Percentiles rank a stretch among this genome's conserved stretches.
Evolutionary conservation across 2,888 invertebrate species (phyloP).

Genomic region (Scaptomyza tumidula): DNA sequence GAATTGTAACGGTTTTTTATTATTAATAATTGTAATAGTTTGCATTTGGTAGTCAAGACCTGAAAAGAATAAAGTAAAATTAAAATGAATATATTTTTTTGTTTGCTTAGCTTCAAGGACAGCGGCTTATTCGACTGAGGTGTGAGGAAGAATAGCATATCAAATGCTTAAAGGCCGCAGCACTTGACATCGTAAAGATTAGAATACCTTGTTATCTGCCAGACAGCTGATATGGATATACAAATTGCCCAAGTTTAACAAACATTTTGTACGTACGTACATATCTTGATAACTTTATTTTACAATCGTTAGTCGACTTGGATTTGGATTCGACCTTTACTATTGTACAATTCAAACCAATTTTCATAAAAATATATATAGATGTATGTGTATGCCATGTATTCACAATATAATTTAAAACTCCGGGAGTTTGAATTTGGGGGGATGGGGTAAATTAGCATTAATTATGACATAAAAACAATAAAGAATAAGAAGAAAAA

Average conservation of each 20-base stretch:
- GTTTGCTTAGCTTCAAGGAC: constrained; percentile 52
- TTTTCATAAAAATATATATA: constrained; percentile 52
- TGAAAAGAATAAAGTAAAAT: constrained; percentile 56
- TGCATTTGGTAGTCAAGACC: constrained; percentile 57
- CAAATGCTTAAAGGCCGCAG: background rate
- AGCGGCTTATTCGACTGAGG: constrained; percentile 58
- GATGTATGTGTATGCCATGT: constrained; percentile 43
- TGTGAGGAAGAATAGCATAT: constrained; percentile 9
- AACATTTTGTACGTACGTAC: constrained; percentile 27
- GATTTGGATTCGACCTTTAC: constrained; percentile 13
- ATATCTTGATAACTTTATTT: constrained; percentile 64
- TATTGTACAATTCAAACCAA: constrained; percentile 47
- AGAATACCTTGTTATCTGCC: constrained; percentile 44
- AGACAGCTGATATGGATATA: constrained; percentile 6
- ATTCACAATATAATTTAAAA: constrained; percentile 63
- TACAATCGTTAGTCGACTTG: constrained; percentile 42
- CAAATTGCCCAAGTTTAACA: constrained; percentile 8
- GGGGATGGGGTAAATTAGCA: constrained; percentile 38
- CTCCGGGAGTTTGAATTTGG: constrained; percentile 4
- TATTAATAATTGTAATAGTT: constrained; percentile 48
- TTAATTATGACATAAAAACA: constrained; percentile 96
- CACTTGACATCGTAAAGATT: constrained; percentile 48
- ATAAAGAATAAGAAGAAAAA: constrained; percentile 99
- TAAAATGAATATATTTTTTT: constrained; percentile 13
- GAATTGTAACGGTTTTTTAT: constrained; percentile 51